Conservation (phyloP, 2,888 invertebrate species). For the Ornithoptera priamus region DNA sequence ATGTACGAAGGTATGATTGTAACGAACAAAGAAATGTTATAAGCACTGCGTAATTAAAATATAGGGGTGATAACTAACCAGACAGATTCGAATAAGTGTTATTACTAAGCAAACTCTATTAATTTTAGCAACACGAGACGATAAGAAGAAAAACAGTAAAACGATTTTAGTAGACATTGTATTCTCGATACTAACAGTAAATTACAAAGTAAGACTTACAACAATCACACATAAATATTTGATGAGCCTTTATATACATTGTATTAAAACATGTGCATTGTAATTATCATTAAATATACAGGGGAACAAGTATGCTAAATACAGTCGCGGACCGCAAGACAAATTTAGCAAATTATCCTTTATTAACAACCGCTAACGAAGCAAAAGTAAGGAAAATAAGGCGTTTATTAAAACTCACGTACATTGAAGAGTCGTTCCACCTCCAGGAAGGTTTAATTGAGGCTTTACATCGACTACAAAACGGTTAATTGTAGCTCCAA, state of each 20-base stretch:
- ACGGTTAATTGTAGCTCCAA: slow-evolving; percentile 73
- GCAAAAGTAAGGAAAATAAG: slow-evolving; percentile 49
- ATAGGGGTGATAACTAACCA: no score
- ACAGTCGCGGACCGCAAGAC: slow-evolving; percentile 28
- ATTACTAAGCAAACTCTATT: no score
- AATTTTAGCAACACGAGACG: no score
- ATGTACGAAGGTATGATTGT: no score
- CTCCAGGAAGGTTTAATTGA: slow-evolving; percentile 70
- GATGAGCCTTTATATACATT: slow-evolving; percentile 2
- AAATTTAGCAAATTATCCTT: slow-evolving; percentile 28
- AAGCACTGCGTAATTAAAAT: no score
- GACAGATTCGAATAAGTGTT: no score
- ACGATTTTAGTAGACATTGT: not conserved
- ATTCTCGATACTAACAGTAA: not conserved
- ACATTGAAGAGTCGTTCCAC: slow-evolving; percentile 48
- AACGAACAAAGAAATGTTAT: no score
- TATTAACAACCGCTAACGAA: slow-evolving; percentile 49
- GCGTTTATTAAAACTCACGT: slow-evolving; percentile 58
- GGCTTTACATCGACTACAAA: slow-evolving; percentile 70
- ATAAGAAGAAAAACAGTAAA: no score
- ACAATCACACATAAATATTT: not conserved
- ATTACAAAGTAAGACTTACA: not conserved
- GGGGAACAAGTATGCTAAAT: slow-evolving; percentile 8
- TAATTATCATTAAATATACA: slow-evolving; percentile 10
- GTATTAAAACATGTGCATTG: not conserved